These are phyloP conservation scores for Tupaia tana DNA, from an alignment of 2,113 vertebrate species.

Conservation along the genomic window DNA sequence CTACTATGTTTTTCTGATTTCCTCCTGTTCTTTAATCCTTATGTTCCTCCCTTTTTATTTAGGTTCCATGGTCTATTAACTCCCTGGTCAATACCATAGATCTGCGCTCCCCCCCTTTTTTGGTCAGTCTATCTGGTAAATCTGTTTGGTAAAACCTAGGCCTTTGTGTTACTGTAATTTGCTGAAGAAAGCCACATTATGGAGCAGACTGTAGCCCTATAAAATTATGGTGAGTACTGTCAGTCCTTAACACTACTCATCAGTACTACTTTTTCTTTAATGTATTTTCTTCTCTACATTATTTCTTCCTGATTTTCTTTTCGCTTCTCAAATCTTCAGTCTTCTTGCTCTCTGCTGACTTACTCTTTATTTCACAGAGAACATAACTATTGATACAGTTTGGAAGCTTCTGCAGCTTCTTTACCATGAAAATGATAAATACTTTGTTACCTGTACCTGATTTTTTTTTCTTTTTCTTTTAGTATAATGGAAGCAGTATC, in stretches of 20 bases:
- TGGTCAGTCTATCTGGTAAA: background rate
- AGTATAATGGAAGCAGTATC: background rate
- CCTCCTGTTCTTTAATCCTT: background rate
- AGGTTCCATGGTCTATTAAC: background rate
- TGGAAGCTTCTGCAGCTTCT: constrained; percentile 27
- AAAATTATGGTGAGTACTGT: constrained; percentile 10
- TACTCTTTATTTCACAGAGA: constrained; percentile 6
- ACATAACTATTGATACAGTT: background rate
- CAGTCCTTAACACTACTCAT: background rate
- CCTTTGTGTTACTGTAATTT: background rate
- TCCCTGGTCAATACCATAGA: background rate
- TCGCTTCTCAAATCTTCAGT: background rate
- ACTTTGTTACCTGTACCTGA: background rate
- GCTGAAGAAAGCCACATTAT: background rate
- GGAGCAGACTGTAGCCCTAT: background rate
- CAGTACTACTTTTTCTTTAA: constrained; percentile 30
- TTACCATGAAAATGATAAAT: constrained; percentile 35
- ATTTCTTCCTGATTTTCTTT: constrained; percentile 2
- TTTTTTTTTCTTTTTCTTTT: constrained; percentile 15
- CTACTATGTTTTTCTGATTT: background rate
- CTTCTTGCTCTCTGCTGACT: constrained; percentile 11
- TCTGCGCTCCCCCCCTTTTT: background rate
- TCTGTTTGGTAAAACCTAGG: background rate
- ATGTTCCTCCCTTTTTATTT: background rate
- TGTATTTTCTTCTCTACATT: background rate